These are phyloP conservation scores for Malurus cyaneus DNA, from an alignment of 2,113 vertebrate genomes.

Conservation along the genomic window DNA sequence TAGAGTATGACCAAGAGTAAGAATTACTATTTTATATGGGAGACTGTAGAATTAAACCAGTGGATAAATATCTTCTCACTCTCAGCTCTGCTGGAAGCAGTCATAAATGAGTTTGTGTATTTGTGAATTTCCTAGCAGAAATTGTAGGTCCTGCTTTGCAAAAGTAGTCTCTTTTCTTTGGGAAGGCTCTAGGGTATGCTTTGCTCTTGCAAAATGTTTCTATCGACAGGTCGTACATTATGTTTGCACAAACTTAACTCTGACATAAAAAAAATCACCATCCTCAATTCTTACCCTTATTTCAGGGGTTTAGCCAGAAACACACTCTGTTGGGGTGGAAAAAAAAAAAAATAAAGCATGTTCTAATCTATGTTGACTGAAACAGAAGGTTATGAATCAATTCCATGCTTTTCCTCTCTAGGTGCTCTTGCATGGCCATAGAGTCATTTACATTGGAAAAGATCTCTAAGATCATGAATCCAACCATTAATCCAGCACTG, in stretches of 20 bases:
- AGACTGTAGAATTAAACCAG: neutral
- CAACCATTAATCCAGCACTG: neutral
- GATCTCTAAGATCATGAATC: neutral
- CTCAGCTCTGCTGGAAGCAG: neutral
- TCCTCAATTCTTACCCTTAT: neutral
- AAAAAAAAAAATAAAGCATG: fast-evolving
- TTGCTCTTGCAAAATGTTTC: neutral
- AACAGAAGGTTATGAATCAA: neutral
- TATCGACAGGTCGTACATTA: neutral
- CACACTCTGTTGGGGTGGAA: neutral
- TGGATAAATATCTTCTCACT: neutral
- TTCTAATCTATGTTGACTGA: neutral
- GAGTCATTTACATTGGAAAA: neutral
- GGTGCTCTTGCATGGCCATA: neutral
- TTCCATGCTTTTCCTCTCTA: neutral
- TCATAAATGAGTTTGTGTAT: neutral
- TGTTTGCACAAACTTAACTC: neutral
- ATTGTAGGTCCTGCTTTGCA: neutral
- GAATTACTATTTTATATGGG: neutral
- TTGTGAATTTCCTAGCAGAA: neutral
- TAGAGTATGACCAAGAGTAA: neutral
- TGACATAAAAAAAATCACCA: neutral
- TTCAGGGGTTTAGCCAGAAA: neutral
- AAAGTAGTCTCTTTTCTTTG: neutral
- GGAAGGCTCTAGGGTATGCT: neutral